Base-by-base conservation (phyloP, 2,797 vertebrate genomes). In the Petrocephalus sullivani region DNA sequence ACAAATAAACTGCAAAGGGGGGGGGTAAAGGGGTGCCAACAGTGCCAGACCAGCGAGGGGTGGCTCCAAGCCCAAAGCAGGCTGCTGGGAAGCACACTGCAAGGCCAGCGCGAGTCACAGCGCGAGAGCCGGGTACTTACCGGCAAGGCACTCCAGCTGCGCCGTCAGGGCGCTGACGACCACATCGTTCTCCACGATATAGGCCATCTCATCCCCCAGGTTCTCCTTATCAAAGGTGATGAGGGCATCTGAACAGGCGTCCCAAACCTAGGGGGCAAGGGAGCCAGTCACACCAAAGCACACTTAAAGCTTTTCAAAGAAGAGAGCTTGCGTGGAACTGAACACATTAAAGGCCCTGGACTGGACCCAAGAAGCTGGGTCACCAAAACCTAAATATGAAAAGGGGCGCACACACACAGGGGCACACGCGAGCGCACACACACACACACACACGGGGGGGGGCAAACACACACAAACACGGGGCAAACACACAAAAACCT, bases 211-310 rank as follows among this genome's bases (percentile, higher is more conserved):
- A 9, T 96, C 95, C 91, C 97, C 96, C 91, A 99, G 94, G 92
- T 97, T 95, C 90, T 98, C 97, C 95, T 97, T 98, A 96, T 99
- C 98, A 89, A 99, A 99, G 81, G 96, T 95, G 92, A 99, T 99
- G 95, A 99, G 95, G 91, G 98, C 97, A 94, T 99, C 98, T 37
- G 98, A 99, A 94, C 98, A 99, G 93, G 97, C 97, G 88, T 99
- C 98, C 98, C 98, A 99, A 90, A 99, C 98, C 98, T 99, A 95
- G 91, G 93, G 94, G 93, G 28, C 28, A 37, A 93, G 86, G 94
- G 93, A 19, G n/a, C 21, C 0, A 90, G 92, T 94, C 93, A 94
- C 87, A 90, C 85, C 87, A 90, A 94, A 33, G 94, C 94, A 93
- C 91, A 94, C 93, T 94, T 95, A 93, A 93, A 94, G 88, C 90